These are phyloP conservation scores for Andrena marginata DNA, from an alignment of 2,888 invertebrate genomes.

Conservation along the genomic window DNA sequence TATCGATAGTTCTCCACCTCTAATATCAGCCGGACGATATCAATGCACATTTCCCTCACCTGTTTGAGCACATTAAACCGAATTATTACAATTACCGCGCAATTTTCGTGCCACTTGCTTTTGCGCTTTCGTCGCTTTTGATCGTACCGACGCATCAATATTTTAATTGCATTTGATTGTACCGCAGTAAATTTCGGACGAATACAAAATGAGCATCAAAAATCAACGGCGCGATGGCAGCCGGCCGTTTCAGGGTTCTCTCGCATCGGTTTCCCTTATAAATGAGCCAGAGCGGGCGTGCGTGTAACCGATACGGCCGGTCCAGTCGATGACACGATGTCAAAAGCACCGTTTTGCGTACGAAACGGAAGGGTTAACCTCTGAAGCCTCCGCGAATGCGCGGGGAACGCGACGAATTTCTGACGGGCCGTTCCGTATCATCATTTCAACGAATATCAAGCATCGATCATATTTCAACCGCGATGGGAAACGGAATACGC, in stretches of 20 bases:
- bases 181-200: slow-evolving; percentile 18
- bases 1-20: too few species aligned
- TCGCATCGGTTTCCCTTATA: slow-evolving; percentile 34
- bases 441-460: slow-evolving; percentile 43
- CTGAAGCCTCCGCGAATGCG: slow-evolving; percentile 48
- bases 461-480: slow-evolving; percentile 22
- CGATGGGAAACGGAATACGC: slow-evolving; percentile 24
- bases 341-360: slow-evolving; percentile 72
- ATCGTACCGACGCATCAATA: slow-evolving; percentile 31
- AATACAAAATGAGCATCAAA: slow-evolving; percentile 36
- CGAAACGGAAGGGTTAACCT: slow-evolving; percentile 70
- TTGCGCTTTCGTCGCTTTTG: not conserved
- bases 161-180: slow-evolving; percentile 51
- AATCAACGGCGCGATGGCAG: slow-evolving; percentile 8
- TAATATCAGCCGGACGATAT: too few species aligned
- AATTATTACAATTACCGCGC: slow-evolving; percentile 12
- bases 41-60: not conserved
- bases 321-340: slow-evolving; percentile 62
- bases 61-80: not conserved
- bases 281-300: slow-evolving; percentile 41
- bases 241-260: slow-evolving; percentile 24
- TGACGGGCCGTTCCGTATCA: slow-evolving; percentile 35
- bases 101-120: not conserved
- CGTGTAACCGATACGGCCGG: slow-evolving; percentile 68
- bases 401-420: slow-evolving; percentile 58